These are phyloP conservation scores for Nasonia vitripennis DNA, from an alignment of 1,140 invertebrate genomes.

Conservation along the genomic window DNA sequence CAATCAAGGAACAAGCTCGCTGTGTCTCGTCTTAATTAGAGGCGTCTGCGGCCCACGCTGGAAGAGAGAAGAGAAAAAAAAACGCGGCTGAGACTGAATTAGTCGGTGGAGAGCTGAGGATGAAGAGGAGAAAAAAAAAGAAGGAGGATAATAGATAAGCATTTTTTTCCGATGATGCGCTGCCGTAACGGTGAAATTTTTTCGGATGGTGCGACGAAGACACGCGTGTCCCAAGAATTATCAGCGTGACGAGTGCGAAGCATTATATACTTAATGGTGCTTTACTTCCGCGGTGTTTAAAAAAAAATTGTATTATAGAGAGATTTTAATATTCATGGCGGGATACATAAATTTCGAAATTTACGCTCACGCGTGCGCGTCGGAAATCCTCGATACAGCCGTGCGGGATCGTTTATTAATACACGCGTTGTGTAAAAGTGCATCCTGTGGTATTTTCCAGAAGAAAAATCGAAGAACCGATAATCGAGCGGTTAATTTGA, in stretches of 20 bases:
- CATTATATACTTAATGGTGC: too few relatives aligned
- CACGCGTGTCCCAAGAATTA: background rate
- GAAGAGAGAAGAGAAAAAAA: slow-evolving; percentile 2
- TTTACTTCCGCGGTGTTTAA: too few relatives aligned
- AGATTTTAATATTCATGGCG: background rate
- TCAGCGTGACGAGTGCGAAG: background rate
- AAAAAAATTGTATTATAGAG: background rate
- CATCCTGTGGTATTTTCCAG: too few relatives aligned
- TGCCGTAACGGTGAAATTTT: slow-evolving; percentile 30
- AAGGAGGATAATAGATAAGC: background rate
- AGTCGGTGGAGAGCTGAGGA: background rate
- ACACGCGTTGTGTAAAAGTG: too few relatives aligned
- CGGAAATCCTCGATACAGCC: too few relatives aligned
- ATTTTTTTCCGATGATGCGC: background rate
- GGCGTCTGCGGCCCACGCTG: slow-evolving; percentile 36
- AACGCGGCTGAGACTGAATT: slow-evolving; percentile 11
- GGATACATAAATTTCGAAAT: background rate
- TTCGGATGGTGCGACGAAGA: background rate
- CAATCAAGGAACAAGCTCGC: too few relatives aligned
- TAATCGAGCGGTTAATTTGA: slow-evolving; percentile 2
- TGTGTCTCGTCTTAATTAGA: slow-evolving; percentile 29
- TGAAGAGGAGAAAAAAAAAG: slow-evolving; percentile 19
- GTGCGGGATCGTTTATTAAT: too few relatives aligned
- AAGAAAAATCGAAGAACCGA: background rate
- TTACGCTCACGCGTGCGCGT: background rate